These are phyloP conservation scores for Caenorhabditis sp. DNA, from an alignment of 2,888 invertebrate genomes.

Conservation along the genomic window DNA sequence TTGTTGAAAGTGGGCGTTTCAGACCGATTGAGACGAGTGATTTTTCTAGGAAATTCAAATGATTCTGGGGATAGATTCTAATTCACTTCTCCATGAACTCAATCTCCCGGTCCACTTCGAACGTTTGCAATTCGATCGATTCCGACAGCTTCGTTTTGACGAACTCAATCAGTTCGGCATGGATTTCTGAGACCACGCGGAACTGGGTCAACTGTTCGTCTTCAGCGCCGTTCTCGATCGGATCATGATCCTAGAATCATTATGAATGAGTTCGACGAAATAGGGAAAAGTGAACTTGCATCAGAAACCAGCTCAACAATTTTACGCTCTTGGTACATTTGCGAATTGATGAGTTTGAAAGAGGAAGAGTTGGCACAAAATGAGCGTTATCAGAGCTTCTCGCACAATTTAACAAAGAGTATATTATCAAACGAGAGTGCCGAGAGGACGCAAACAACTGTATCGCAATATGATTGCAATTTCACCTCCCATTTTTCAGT, in stretches of 20 bases:
- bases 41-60: conserved; percentile 3
- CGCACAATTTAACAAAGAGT: too few relatives aligned
- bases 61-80: background rate
- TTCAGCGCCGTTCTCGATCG: background rate
- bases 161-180: background rate
- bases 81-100: conserved; percentile 25
- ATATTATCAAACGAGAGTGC: too few relatives aligned
- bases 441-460: too few relatives aligned
- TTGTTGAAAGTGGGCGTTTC: background rate
- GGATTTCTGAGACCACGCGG: background rate
- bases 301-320: conserved; percentile 7
- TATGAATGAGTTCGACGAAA: background rate
- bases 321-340: too few relatives aligned
- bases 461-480: too few relatives aligned
- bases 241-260: background rate
- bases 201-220: background rate
- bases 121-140: conserved; percentile 16
- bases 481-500: too few relatives aligned
- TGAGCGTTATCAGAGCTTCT: conserved; percentile 1
- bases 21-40: background rate
- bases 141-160: conserved; percentile 5
- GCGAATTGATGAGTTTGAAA: too few relatives aligned
- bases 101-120: background rate
- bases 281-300: background rate
- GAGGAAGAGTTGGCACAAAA: background rate